Conservation (phyloP, 2,888 invertebrate genomes). For the Phlogophora meticulosa region DNA sequence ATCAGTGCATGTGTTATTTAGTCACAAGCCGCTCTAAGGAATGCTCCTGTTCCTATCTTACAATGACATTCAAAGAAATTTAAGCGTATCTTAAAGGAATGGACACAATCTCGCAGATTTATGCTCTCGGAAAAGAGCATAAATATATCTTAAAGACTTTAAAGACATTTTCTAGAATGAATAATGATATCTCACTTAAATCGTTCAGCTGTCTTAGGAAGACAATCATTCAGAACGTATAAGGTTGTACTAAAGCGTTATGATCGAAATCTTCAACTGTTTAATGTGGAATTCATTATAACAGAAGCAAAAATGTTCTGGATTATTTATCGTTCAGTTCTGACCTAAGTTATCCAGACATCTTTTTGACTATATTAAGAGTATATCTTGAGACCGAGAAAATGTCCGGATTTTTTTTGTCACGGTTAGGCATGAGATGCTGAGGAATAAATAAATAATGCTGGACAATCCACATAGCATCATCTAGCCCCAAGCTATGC, state of each 20-base stretch:
- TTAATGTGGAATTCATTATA: conserved; percentile 3
- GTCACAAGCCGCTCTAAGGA: too few species aligned
- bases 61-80: conserved; percentile 2
- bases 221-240: neutral
- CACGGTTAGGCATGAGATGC: too few species aligned
- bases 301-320: neutral
- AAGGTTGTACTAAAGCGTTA: too few species aligned
- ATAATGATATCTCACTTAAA: conserved; percentile 2
- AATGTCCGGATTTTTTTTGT: too few species aligned
- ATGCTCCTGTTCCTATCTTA: too few species aligned
- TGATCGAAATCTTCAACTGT: conserved; percentile 1
- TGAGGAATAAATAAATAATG: too few species aligned
- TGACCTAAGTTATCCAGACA: neutral
- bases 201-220: conserved; percentile 3
- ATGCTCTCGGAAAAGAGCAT: too few species aligned
- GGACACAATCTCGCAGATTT: neutral
- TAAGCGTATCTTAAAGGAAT: conserved; percentile 3
- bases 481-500: too few species aligned
- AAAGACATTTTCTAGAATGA: neutral
- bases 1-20: too few species aligned
- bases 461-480: too few species aligned
- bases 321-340: conserved; percentile 3
- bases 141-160: too few species aligned
- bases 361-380: neutral
- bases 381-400: too few species aligned